Base-by-base conservation (phyloP, 2,888 invertebrate genomes). In the Lydus trimaculatus region DNA sequence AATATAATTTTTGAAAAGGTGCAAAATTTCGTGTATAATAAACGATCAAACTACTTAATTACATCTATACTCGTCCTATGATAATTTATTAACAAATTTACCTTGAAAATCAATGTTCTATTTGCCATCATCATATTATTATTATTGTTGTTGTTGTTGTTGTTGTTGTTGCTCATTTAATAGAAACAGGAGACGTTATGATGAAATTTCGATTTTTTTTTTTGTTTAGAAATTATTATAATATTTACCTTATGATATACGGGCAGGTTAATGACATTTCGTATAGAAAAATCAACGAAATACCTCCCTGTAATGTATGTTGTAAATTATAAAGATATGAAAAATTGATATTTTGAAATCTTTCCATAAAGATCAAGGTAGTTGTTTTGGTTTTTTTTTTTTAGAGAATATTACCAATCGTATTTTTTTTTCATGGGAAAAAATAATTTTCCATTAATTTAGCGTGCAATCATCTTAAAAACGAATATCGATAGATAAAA, bases 41-140 rank as follows among this genome's bases (percentile, higher is more conserved):
- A 43, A 5, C 43, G 43, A 4, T 5, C 43, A 66, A 69, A 70
- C 67, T 64, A 31, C 64, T 70, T 70, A 70, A 70, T 70, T 67
- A 70, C 69, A 59, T 56, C 63, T 65, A n/a, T 43, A 0, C 69
- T 61, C 39, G 56, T 61, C 61, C 31, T 61, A 6, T 43, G 1
- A 36, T 65, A 67, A 70, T 67, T 70, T 70, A 70, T 70, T 67
- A 64, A 70, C 67, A 59, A 66, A 70, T 70, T 67, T 67, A 70
- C 70, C 70, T 70, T 70, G 70, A 70, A 67, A 70, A 70, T 67
- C 67, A 67, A 67, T 70, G 64, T 70, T 65, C 70, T 62, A 70
- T 70, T 67, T 67, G 67, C 67, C 66, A 67, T 70, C 70, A 70
- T 67, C 70, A 60, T 67, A 70, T 70, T 70, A 70, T 63, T 58